Base-by-base conservation (phyloP, 1,140 invertebrate species). In the Brachionus sp. region DNA sequence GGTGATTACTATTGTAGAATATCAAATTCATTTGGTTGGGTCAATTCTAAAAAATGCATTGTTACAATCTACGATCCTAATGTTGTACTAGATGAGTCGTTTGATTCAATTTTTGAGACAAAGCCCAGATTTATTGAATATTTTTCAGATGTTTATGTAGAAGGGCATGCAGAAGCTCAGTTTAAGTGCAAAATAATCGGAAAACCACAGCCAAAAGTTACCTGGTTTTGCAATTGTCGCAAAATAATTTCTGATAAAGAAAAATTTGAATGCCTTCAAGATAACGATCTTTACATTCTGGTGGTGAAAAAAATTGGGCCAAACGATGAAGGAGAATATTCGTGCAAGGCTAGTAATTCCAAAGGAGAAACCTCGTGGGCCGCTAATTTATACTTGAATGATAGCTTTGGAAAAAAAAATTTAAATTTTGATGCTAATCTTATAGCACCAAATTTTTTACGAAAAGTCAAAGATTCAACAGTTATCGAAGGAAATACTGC, bases 51-150 rank as follows among this genome's bases (percentile, higher is more conserved):
- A 0, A 3, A 6, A 7, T 37, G 33, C 35, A 29, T 25, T 80
- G 50, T 80, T 62, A 37, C n/a, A 29, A 57, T 80, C 9, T 39
- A 42, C 39, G 77, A 80, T 42, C 77, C 77, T 2, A 62, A 23
- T 25, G 19, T 35, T 29, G 50, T 62, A 12, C 23, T 44, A 33
- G 19, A n/a, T 16, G 46, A 78, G 12, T 44, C 29, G 5, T 25
- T 5, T 35, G 50, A 66, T 16, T 42, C 25, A 13, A 46, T 75
- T 25, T 80, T 80, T 35, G 7, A 80, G 50, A 62, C 77, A 39
- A 80, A 80, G 13, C 77, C 77, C 23, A n/a, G 80, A 16, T 82
- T 82, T 16, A 68, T 82, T 25, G 62, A 82, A 70, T 66, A 66
- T 13, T 66, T 82, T 16, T 82, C 80, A 2, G 80, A 82, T 82